phyloP scores from a whole-genome alignment of 2,888 invertebrate genomes.

The Lomographa bimaculata region DNA sequence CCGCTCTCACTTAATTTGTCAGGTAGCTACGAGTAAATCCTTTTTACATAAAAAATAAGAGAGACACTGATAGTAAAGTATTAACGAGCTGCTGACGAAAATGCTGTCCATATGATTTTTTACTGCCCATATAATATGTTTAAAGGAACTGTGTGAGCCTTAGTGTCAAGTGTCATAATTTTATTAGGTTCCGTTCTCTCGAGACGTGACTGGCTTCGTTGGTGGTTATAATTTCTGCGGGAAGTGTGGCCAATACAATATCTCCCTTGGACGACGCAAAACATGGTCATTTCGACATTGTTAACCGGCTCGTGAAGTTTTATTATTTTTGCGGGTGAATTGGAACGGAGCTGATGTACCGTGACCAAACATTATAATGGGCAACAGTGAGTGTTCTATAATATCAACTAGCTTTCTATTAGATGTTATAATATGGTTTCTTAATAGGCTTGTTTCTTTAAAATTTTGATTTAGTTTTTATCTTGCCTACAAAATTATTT shows the following conservation, averaged over 20 bases:
- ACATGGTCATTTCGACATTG: constrained; percentile 11
- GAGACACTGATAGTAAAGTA: too few species aligned
- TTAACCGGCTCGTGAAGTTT: constrained; percentile 4
- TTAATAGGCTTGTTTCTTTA: too few species aligned
- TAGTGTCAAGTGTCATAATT: constrained; percentile 25
- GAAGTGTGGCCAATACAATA: constrained; percentile 7
- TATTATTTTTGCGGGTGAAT: neutral
- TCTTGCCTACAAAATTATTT: too few species aligned
- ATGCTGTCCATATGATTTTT: constrained; percentile 27
- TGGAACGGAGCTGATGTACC: neutral
- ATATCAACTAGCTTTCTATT: too few species aligned
- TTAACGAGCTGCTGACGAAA: neutral
- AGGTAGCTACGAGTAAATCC: too few species aligned
- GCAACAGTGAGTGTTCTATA: constrained; percentile 11
- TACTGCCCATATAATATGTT: constrained; percentile 7
- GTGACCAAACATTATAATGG: constrained; percentile 3
- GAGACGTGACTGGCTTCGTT: constrained; percentile 12
- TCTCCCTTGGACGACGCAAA: constrained; percentile 1
- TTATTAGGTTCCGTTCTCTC: constrained; percentile 15
- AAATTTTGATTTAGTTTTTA: too few species aligned
- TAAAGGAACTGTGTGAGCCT: constrained; percentile 13
- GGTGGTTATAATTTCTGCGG: too few species aligned
- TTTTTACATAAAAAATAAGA: too few species aligned
- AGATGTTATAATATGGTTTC: too few species aligned
- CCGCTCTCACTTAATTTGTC: too few species aligned